Base-by-base conservation (phyloP, 2,797 vertebrate species). In the Hydrophis major region DNA sequence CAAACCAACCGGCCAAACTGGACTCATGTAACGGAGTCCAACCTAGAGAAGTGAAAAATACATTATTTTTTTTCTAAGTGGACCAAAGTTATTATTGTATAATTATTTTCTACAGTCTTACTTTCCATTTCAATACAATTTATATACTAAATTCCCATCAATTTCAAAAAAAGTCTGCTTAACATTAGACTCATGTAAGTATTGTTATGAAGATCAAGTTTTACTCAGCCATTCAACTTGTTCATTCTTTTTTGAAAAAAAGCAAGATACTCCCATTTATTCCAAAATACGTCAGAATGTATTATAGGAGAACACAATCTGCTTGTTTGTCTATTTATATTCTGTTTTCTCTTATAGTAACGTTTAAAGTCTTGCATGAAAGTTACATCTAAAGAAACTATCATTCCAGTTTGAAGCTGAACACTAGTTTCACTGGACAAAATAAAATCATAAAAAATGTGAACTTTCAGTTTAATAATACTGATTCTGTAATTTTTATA, bases 1-100 rank as follows among this genome's bases (percentile, higher is more conserved):
- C 14, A 92, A 97, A 97, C 95, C 92, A 96, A 42, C 97, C 97
- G 92, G 94, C 92, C 25, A 95, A 4, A 86, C 97, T 97, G 90
- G 97, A 97, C 95, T 96, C 96, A 93, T 98, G 98, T 87, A 98
- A 96, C 14, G 98, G 97, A 88, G 98, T 98, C 98, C 98, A 98
- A 86, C 98, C 98, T 98, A 91, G 20, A 22, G 94, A 37, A 96
- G 92, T 95, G 28, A 94, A 93, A 93, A 90, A 57, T 25, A 63
- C 4, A 32, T 86, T 37, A 53, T 57, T 87, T 57, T 83, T 83
- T 69, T 89, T 61, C 60, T 27, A 90, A 86, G 42, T 83, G 10
- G 20, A 55, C 0, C 47, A 89, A 50, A n/a, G 12, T 32, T 20
- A 63, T 55, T 14, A 55, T 56, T 55, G 87, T 6, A 91, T 60